phyloP scores from a whole-genome alignment of 2,113 vertebrate genomes.

The Sinosuthora webbiana region DNA sequence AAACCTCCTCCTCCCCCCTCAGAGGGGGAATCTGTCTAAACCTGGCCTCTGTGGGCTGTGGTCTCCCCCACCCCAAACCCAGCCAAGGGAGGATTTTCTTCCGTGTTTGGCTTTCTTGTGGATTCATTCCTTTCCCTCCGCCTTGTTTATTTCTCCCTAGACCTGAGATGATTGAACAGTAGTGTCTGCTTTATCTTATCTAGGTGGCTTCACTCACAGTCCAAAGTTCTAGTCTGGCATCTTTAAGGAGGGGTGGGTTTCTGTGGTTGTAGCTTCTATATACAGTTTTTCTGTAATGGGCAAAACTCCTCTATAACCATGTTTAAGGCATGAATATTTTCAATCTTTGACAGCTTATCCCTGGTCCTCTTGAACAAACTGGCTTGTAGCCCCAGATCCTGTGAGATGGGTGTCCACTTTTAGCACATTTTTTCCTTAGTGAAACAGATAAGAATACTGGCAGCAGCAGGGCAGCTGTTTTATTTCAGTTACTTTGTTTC shows the following conservation, averaged over 20 bases:
- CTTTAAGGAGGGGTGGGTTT: background rate
- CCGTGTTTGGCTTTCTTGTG: fast-evolving
- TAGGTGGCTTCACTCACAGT: background rate
- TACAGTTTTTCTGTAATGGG: background rate
- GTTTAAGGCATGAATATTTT: background rate
- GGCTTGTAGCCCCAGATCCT: background rate
- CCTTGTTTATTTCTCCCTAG: background rate
- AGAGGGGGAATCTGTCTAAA: background rate
- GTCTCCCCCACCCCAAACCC: background rate
- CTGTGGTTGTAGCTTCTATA: background rate
- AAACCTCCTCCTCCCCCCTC: background rate
- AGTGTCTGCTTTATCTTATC: background rate
- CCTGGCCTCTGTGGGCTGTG: background rate
- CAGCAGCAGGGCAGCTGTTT: background rate
- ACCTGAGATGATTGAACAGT: background rate
- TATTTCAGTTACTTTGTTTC: background rate
- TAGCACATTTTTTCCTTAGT: background rate
- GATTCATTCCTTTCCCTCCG: background rate
- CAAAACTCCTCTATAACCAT: background rate
- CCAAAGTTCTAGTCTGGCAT: background rate
- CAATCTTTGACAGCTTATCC: background rate
- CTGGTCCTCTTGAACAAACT: background rate
- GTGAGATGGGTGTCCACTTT: background rate
- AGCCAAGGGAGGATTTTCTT: background rate
- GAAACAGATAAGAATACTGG: background rate